A percentile compares a stretch with the other conserved stretches of the same genome.
Evolutionary conservation across 2,113 vertebrate species (phyloP).

Genomic region (Eulacestoma nigropectus): DNA sequence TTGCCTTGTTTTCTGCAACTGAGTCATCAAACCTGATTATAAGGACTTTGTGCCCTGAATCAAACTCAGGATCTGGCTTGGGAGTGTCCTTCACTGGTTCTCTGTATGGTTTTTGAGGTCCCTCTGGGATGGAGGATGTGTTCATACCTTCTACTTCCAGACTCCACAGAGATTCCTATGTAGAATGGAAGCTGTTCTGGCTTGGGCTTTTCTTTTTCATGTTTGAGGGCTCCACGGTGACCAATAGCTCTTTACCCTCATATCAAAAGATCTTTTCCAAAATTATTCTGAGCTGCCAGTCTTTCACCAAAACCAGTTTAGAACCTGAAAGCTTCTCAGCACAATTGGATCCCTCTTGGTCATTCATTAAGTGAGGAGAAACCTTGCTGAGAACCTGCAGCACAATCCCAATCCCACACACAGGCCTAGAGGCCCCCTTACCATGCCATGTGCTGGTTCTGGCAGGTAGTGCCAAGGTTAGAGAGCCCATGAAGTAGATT

Average conservation of each 20-base stretch:
- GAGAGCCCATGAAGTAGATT: not conserved
- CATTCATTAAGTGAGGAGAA: not conserved
- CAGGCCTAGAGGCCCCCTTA: not conserved
- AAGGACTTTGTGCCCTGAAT: not conserved
- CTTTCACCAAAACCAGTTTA: not conserved
- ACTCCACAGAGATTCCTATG: not conserved
- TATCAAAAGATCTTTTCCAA: not conserved
- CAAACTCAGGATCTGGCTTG: not conserved
- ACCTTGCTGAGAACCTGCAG: not conserved
- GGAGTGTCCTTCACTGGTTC: not conserved
- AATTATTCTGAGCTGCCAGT: not conserved
- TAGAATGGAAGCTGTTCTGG: not conserved
- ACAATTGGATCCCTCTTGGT: not conserved
- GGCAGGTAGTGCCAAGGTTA: not conserved
- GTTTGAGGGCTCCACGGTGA: not conserved
- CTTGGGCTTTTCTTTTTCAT: fast-evolving
- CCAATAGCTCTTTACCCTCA: not conserved
- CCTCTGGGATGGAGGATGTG: not conserved
- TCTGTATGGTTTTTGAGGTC: not conserved
- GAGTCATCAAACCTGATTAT: not conserved
- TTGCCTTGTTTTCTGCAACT: not conserved
- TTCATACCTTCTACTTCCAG: not conserved
- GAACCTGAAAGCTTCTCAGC: not conserved
- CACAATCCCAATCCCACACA: not conserved
- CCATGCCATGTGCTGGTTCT: not conserved